A percentile compares a stretch with the other conserved stretches of the same genome.
phyloP scores from a whole-genome alignment of 2,888 invertebrate species.

The Chesias legatella region DNA sequence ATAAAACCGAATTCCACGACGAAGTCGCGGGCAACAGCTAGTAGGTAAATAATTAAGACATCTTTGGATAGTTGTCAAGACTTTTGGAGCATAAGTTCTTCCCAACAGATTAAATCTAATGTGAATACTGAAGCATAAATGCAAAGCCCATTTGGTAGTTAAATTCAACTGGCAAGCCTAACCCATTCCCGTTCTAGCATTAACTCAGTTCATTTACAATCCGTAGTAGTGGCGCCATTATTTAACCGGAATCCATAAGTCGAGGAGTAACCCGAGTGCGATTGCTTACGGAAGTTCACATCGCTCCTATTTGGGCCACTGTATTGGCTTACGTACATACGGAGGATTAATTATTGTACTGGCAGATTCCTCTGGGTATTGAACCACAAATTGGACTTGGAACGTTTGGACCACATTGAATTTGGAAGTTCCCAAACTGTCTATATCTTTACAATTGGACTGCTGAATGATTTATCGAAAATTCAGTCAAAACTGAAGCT shows the following conservation, averaged over 20 bases:
- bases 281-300: conserved; percentile 25
- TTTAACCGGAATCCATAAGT: conserved; percentile 18
- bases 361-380: conserved; percentile 30
- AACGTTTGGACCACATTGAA: neutral
- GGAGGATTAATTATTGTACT: conserved; percentile 37
- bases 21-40: no score
- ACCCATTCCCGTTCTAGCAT: conserved; percentile 19
- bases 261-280: conserved; percentile 13
- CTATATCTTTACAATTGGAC: no score
- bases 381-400: conserved; percentile 24
- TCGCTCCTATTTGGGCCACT: conserved; percentile 30
- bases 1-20: no score
- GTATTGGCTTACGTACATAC: conserved; percentile 28
- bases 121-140: no score
- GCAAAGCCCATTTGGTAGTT: conserved; percentile 15
- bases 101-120: no score
- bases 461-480: no score
- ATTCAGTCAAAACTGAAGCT: no score
- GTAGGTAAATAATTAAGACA: no score
- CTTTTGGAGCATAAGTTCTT: no score
- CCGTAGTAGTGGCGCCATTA: conserved; percentile 24
- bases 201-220: conserved; percentile 21
- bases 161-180: conserved; percentile 16
- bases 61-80: no score
- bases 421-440: no score